phyloP scores from a whole-genome alignment of 2,888 invertebrate genomes.

The Euzophera pinguis region DNA sequence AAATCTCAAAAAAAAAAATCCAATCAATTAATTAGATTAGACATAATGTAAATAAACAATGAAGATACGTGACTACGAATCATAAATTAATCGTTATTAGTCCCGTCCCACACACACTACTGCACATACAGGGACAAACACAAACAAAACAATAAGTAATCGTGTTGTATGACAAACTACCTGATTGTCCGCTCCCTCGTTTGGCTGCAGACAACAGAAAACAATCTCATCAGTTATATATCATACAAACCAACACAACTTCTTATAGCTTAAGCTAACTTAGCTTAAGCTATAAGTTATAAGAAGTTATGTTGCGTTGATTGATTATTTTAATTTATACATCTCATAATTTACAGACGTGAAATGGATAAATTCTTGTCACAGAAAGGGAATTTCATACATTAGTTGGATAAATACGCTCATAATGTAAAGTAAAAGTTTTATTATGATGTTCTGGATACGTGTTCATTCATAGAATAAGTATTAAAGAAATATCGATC shows the following conservation, averaged over 20 bases:
- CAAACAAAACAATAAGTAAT: conserved; percentile 25
- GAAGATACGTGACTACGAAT: conserved; percentile 9
- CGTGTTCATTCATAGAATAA: too few relatives aligned
- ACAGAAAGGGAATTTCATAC: too few relatives aligned
- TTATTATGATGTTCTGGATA: too few relatives aligned
- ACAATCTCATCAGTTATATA: conserved; percentile 31
- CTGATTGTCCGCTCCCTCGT: conserved; percentile 76
- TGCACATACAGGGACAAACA: conserved; percentile 7
- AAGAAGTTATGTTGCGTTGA: too few relatives aligned
- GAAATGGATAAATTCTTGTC: too few relatives aligned
- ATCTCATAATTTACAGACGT: too few relatives aligned
- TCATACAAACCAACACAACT: conserved; percentile 13
- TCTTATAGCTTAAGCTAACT: too few relatives aligned
- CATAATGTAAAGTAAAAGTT: too few relatives aligned
- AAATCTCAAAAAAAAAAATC: neutral
- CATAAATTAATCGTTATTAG: conserved; percentile 15
- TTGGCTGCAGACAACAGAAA: conserved; percentile 72
- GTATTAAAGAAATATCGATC: too few relatives aligned
- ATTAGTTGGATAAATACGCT: too few relatives aligned
- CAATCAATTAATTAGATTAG: neutral
- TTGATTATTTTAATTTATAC: too few relatives aligned
- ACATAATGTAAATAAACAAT: neutral
- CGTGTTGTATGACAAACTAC: conserved; percentile 34
- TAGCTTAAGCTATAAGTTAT: too few relatives aligned
- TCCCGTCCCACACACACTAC: conserved; percentile 7